Evolutionary conservation across 2,797 vertebrate species (phyloP).

Genomic region (Crax fasciolata): DNA sequence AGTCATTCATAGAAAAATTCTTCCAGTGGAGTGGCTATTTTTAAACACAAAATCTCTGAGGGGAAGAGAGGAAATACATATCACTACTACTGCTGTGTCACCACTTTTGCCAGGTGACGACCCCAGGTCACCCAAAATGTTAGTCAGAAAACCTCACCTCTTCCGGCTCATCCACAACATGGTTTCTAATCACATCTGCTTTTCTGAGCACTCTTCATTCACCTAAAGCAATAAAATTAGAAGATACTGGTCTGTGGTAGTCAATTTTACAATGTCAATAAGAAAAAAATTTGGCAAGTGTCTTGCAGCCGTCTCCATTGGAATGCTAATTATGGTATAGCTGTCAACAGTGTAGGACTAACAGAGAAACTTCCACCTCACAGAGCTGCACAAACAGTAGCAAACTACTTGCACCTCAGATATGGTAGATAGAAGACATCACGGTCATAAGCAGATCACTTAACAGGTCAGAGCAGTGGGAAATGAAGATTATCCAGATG

Average conservation of each 20-base stretch:
- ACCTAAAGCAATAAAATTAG: neutral
- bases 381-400: neutral
- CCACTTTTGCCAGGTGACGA: neutral
- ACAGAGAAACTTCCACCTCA: neutral
- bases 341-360: fast-evolving
- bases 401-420: neutral
- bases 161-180: neutral
- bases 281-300: neutral
- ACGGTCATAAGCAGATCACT: neutral
- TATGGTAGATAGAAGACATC: neutral
- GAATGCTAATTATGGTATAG: neutral
- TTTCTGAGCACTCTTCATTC: neutral
- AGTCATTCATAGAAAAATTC: neutral
- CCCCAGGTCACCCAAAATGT: neutral
- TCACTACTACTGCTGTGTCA: neutral
- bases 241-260: neutral
- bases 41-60: neutral
- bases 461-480: neutral
- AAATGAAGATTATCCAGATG: neutral
- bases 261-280: neutral
- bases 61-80: neutral
- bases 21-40: neutral
- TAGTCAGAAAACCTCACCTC: neutral
- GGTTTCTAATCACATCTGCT: neutral
- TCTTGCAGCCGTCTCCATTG: neutral